Evolutionary conservation across 2,113 vertebrate species (phyloP).

Genomic region (Haliaeetus leucogaster): DNA sequence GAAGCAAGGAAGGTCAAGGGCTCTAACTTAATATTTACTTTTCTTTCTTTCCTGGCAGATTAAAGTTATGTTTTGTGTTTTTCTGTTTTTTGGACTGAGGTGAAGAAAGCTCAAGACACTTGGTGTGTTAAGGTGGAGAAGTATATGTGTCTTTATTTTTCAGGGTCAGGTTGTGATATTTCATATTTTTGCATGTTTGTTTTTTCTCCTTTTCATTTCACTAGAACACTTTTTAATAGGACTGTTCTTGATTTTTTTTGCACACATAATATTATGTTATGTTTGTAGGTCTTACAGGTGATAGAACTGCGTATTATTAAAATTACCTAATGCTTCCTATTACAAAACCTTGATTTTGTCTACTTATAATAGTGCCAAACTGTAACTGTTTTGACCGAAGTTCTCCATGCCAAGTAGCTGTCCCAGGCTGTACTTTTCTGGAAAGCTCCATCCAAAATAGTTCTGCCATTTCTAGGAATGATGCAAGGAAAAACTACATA

Average conservation of each 20-base stretch:
- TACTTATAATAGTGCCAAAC: constrained; percentile 26
- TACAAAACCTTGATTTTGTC: constrained; percentile 48
- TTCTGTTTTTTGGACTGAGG: constrained; percentile 23
- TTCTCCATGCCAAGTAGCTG: constrained; percentile 46
- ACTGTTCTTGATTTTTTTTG: constrained; percentile 34
- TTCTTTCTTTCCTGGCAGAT: background rate
- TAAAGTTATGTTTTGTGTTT: constrained; percentile 16
- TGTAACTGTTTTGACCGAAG: constrained; percentile 33
- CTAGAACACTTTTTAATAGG: background rate
- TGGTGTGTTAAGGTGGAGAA: constrained; percentile 35
- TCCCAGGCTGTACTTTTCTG: constrained; percentile 34
- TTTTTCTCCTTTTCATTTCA: constrained; percentile 38
- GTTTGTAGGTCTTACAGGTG: constrained; percentile 48
- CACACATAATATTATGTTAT: constrained; percentile 45
- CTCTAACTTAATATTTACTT: background rate
- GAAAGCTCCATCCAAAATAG: background rate
- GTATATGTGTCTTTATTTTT: constrained; percentile 24
- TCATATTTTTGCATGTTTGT: constrained; percentile 15
- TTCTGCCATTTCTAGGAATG: constrained; percentile 48
- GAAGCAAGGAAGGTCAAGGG: background rate
- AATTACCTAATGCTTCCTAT: constrained; percentile 63
- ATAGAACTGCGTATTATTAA: constrained; percentile 48
- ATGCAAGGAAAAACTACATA: background rate
- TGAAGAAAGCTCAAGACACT: constrained; percentile 32
- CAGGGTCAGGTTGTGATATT: constrained; percentile 27